Base-by-base conservation (phyloP, 1,140 invertebrate species). In the Lysiphlebus fabarum region DNA sequence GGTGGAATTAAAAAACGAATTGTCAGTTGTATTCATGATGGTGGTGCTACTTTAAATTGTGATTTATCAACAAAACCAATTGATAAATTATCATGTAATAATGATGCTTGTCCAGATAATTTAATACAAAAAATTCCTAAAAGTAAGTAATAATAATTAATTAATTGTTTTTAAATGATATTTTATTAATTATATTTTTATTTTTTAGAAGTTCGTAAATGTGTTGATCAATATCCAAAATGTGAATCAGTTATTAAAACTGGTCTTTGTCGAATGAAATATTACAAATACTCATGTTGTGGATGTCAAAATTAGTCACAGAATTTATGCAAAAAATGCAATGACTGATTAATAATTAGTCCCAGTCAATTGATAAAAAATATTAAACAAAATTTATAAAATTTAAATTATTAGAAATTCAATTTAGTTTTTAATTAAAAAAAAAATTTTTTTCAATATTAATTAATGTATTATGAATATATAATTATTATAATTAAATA, bases 271-370 rank as follows among this genome's bases (percentile, higher is more conserved):
- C 85, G 85, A 67, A 91, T 91, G 69, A 86, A 87, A 63, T 93
- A 91, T 76, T 94, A 93, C 76, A 85, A 84, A 38, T 82, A 83
- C 48, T 88, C 89, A 58, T 95, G 92, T 70, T 95, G 92, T 74
- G 75, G 82, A 44, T 89, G 74, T 59, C 70, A 59, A 47, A 67
- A 70, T 33, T 70, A 72, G 34, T 49, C n/a, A 61, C 11, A 26
- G 2, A 26, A 26, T 26, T 26, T 0, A 12, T 45, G 41, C 17
- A n/a, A n/a, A n/a, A n/a, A n/a, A n/a, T n/a, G n/a, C 40, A 17
- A 6, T 11, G 5, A 26, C n/a, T 10, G n/a, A 11, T 17, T 43
- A 38, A 53, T 6, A 34, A 45, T 40, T 11, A 38, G 34, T 40
- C 5, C 5, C 38, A 10, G 5, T 44, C 40, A 44, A 43, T 48